Percentiles rank a stretch among this genome's conserved stretches.
Conservation (phyloP, 2,888 invertebrate species). For the Conus canariensis region DNA sequence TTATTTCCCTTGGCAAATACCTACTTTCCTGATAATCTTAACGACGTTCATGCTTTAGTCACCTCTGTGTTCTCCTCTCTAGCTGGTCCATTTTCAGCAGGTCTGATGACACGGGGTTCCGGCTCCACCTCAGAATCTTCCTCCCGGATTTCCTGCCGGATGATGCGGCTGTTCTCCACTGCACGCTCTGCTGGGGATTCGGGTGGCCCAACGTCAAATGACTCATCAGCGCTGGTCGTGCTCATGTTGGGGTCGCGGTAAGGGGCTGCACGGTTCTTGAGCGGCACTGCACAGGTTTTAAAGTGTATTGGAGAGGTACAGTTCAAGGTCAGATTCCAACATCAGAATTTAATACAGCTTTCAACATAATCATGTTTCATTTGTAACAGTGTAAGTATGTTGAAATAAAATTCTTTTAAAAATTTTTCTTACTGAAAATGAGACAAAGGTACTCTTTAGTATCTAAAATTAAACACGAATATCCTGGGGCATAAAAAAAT, state of each 20-base stretch:
- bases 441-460: no score
- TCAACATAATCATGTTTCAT: no score
- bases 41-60: no score
- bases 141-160: constrained; percentile 25
- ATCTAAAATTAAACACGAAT: no score
- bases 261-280: constrained; percentile 5
- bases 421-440: no score
- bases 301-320: not conserved
- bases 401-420: no score
- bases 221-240: constrained; percentile 40
- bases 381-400: no score
- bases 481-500: no score
- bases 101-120: not conserved
- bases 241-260: constrained; percentile 39
- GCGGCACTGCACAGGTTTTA: not conserved
- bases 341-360: no score
- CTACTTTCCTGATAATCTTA: no score
- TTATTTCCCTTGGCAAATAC: no score
- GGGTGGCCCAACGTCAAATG: constrained; percentile 24
- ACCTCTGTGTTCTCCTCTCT: constrained; percentile 33
- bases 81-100: not conserved
- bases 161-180: constrained; percentile 35
- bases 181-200: constrained; percentile 33
- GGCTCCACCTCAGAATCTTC: not conserved
- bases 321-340: no score